phyloP scores from a whole-genome alignment of 1,140 invertebrate genomes.

The Monochamus saltuarius region DNA sequence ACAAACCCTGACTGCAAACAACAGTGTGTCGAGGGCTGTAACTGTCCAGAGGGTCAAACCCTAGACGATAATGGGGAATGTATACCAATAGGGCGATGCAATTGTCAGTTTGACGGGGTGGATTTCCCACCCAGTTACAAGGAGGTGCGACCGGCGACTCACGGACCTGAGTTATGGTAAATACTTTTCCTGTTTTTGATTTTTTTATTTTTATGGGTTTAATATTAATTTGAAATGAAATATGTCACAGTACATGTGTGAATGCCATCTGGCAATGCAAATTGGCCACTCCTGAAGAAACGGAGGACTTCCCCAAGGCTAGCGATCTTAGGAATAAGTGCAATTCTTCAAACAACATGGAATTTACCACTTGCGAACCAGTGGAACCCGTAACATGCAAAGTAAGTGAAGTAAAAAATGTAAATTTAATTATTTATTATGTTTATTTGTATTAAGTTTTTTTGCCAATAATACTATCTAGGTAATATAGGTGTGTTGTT shows the following conservation, averaged over 20 bases:
- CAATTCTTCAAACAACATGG: conserved; percentile 60
- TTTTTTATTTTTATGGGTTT: background rate
- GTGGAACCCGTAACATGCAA: conserved; percentile 77
- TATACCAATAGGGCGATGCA: conserved; percentile 73
- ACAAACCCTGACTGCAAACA: conserved; percentile 57
- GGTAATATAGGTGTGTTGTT: too few relatives aligned
- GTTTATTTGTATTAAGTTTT: too few relatives aligned
- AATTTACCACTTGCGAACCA: conserved; percentile 75
- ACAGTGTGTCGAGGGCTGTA: conserved; percentile 84
- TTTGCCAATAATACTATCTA: too few relatives aligned
- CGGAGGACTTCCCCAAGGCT: conserved; percentile 61
- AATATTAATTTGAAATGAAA: background rate
- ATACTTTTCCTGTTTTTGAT: conserved; percentile 7
- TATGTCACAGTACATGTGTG: conserved; percentile 65
- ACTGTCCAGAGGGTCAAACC: conserved; percentile 76
- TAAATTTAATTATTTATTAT: too few relatives aligned
- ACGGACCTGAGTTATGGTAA: conserved; percentile 70
- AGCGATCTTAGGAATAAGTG: conserved; percentile 63
- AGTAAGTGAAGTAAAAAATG: conserved; percentile 47
- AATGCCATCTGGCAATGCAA: conserved; percentile 75
- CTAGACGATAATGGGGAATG: conserved; percentile 68
- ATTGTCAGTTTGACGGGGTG: conserved; percentile 71
- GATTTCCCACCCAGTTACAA: conserved; percentile 75
- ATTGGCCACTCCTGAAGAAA: conserved; percentile 63
- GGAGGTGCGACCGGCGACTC: conserved; percentile 66